Conservation (phyloP, 2,888 invertebrate species). For the Exocentrus adspersus region DNA sequence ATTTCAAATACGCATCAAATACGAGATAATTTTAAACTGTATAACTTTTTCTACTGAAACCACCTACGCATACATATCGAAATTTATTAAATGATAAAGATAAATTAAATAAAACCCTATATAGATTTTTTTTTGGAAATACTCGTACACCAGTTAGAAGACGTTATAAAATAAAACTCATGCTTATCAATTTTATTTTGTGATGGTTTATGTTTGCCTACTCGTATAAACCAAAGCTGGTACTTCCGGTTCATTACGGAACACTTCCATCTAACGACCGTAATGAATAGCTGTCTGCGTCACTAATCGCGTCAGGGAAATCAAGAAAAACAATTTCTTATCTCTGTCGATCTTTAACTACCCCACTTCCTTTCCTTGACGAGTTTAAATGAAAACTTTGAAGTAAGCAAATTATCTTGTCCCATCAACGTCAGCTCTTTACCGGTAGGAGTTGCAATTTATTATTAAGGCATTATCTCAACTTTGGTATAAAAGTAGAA, state of each 20-base stretch:
- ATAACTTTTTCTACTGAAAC: no score
- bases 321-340: neutral
- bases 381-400: slow-evolving; percentile 19
- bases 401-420: slow-evolving; percentile 27
- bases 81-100: no score
- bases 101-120: no score
- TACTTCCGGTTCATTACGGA: no score
- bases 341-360: slow-evolving; percentile 1
- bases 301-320: neutral
- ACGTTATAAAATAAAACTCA: no score
- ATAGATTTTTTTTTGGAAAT: no score
- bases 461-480: slow-evolving; percentile 23
- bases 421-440: slow-evolving; percentile 22
- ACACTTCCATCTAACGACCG: neutral
- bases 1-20: slow-evolving; percentile 19
- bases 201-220: no score
- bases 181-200: no score
- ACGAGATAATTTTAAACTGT: slow-evolving; percentile 14
- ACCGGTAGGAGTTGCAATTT: slow-evolving; percentile 19
- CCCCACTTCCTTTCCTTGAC: neutral
- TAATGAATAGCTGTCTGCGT: neutral
- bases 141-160: no score
- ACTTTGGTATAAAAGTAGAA: slow-evolving; percentile 23
- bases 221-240: no score
- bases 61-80: no score